Conservation (phyloP, 2,797 vertebrate species). For the Gephyroberyx darwinii region DNA sequence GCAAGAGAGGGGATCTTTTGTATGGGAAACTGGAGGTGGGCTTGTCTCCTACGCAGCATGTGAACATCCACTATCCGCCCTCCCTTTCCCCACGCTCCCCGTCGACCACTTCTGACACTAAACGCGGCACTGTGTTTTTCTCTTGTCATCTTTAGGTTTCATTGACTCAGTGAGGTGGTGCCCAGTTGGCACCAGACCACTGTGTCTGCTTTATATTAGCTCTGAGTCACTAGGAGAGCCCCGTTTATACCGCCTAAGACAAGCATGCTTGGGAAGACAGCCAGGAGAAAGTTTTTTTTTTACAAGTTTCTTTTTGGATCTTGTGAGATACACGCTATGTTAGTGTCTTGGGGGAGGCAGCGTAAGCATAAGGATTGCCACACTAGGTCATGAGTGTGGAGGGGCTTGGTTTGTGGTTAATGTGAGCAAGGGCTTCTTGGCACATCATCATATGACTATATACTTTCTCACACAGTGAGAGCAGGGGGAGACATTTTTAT, state of each 20-base stretch:
- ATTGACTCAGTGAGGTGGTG: constrained; percentile 78
- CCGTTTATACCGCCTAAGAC: constrained; percentile 69
- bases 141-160: constrained; percentile 65
- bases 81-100: constrained; percentile 31
- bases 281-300: constrained; percentile 60
- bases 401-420: constrained; percentile 41
- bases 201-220: constrained; percentile 85
- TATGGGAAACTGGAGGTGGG: constrained; percentile 66
- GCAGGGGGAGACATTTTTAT: constrained; percentile 48
- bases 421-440: constrained; percentile 47
- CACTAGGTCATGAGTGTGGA: constrained; percentile 15
- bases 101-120: constrained; percentile 55
- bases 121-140: constrained; percentile 64
- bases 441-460: constrained; percentile 62
- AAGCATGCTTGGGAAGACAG: constrained; percentile 70
- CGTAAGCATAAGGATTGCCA: constrained; percentile 4
- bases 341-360: constrained; percentile 11
- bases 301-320: constrained; percentile 23
- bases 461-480: constrained; percentile 53
- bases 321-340: constrained; percentile 37
- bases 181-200: constrained; percentile 70
- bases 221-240: constrained; percentile 81
- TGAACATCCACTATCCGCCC: constrained; percentile 55
- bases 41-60: constrained; percentile 50
- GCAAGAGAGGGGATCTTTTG: constrained; percentile 50